phyloP scores from a whole-genome alignment of 2,888 invertebrate genomes.

The Ommatoiulus sabulosus region DNA sequence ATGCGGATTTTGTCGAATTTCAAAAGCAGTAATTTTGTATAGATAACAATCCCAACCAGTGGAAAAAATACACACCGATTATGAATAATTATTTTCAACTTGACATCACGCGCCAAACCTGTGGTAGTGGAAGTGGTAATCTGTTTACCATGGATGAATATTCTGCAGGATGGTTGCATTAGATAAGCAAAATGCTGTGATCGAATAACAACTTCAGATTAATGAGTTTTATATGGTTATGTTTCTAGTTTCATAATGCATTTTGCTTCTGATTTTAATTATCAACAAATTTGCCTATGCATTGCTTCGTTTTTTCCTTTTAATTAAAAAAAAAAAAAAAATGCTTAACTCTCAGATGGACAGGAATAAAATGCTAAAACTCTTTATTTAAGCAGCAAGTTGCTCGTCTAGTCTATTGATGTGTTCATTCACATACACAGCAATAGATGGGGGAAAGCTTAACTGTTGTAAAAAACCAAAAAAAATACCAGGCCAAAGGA shows the following conservation, averaged over 20 bases:
- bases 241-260: not conserved
- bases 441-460: not conserved
- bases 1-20: slow-evolving; percentile 1
- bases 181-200: not conserved
- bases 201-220: not conserved
- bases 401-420: not conserved
- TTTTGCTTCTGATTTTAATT: not conserved
- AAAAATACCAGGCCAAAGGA: slow-evolving; percentile 23
- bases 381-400: not conserved
- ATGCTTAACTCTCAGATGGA: not conserved
- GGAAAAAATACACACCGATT: slow-evolving; percentile 11
- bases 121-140: not conserved
- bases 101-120: not conserved
- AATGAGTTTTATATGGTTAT: not conserved
- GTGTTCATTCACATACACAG: not conserved
- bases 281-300: not conserved
- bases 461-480: not conserved
- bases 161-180: not conserved
- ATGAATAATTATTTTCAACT: not conserved
- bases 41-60: not conserved
- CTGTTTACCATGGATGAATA: not conserved
- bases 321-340: no score
- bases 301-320: not conserved
- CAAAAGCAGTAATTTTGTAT: not conserved
- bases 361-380: not conserved